These are phyloP conservation scores for Notodonta dromedarius DNA, from an alignment of 2,888 invertebrate genomes.

Conservation along the genomic window DNA sequence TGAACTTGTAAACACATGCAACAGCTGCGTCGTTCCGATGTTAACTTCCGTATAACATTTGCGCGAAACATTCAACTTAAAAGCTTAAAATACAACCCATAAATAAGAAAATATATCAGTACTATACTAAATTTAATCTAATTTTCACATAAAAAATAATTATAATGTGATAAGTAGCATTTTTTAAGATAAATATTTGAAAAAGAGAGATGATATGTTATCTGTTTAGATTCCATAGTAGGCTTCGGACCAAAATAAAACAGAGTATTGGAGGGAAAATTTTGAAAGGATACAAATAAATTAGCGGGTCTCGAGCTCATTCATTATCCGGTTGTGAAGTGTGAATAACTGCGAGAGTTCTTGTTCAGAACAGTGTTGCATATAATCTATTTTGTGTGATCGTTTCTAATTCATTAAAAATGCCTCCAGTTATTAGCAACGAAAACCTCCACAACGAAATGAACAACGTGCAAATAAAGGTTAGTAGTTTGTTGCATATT, in stretches of 20 bases:
- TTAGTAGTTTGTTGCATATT: slow-evolving; percentile 40
- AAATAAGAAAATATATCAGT: neutral
- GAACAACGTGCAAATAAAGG: slow-evolving; percentile 75
- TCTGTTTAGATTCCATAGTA: neutral
- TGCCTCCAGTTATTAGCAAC: slow-evolving; percentile 66
- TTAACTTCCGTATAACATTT: slow-evolving; percentile 4
- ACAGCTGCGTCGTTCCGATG: slow-evolving; percentile 20
- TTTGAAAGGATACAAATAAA: neutral
- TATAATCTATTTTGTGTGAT: neutral
- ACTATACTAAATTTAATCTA: no score
- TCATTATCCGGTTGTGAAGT: neutral
- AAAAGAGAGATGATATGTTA: neutral
- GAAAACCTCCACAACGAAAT: slow-evolving; percentile 72
- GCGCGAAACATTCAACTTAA: neutral
- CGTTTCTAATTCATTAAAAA: slow-evolving; percentile 23
- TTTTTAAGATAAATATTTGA: neutral
- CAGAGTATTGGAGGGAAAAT: slow-evolving; percentile 30
- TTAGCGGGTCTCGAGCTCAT: neutral
- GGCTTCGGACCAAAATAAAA: slow-evolving; percentile 20
- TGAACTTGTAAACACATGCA: slow-evolving; percentile 28
- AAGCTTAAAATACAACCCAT: neutral
- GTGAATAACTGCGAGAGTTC: neutral
- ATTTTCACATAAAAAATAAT: neutral
- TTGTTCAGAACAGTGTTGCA: slow-evolving; percentile 2
- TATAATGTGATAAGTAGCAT: neutral